phyloP scores from a whole-genome alignment of 2,888 invertebrate species.

The Agriotes lineatus region DNA sequence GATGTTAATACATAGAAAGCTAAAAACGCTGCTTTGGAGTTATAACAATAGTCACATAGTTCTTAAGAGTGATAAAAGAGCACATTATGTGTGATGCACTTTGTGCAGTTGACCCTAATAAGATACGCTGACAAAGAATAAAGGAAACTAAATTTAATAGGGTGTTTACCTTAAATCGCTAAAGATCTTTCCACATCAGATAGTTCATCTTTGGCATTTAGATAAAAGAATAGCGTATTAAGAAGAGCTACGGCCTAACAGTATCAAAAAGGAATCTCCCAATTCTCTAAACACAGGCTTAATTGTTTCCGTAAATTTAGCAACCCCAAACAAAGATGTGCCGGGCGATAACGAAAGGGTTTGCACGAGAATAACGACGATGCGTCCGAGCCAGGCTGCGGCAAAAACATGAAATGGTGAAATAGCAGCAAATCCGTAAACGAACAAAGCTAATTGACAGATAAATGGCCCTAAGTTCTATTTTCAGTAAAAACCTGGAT shows the following conservation, averaged over 20 bases:
- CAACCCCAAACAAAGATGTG: not conserved
- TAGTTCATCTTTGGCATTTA: too few relatives aligned
- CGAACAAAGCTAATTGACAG: conserved; percentile 47
- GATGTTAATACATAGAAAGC: too few relatives aligned
- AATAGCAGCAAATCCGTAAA: conserved; percentile 38
- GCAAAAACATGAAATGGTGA: conserved; percentile 29
- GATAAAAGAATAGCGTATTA: not conserved
- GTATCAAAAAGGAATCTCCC: not conserved
- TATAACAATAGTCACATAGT: too few relatives aligned
- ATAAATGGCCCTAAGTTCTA: conserved; percentile 41
- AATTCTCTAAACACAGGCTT: not conserved
- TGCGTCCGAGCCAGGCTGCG: not conserved
- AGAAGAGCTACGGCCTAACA: not conserved
- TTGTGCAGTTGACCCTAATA: too few relatives aligned
- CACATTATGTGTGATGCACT: too few relatives aligned
- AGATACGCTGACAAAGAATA: too few relatives aligned
- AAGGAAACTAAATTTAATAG: too few relatives aligned
- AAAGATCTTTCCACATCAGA: too few relatives aligned
- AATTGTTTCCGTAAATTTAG: not conserved
- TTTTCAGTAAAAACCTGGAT: conserved; percentile 43
- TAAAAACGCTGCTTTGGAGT: too few relatives aligned
- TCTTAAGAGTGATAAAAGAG: too few relatives aligned
- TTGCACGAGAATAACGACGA: conserved; percentile 12
- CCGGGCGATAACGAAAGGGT: conserved; percentile 20
- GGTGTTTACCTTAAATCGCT: too few relatives aligned